A percentile compares a stretch with the other conserved stretches of the same genome.
phyloP scores from a whole-genome alignment of 2,113 vertebrate species.

The Enhydra lutris region DNA sequence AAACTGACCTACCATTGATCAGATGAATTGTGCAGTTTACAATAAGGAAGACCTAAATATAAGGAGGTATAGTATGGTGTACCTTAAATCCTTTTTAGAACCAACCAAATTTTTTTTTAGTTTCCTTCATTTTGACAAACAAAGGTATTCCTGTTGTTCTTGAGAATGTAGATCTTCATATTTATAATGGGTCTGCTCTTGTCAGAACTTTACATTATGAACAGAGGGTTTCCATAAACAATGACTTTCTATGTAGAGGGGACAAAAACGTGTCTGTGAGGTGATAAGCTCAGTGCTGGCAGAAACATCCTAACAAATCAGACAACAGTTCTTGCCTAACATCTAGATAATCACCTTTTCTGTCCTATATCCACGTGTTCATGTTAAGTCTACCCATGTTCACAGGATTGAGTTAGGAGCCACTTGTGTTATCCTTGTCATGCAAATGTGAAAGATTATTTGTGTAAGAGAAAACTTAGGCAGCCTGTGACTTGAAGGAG shows the following conservation, averaged over 20 bases:
- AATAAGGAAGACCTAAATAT: neutral
- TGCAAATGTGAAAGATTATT: neutral
- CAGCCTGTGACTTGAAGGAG: neutral
- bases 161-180: neutral
- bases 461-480: neutral
- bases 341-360: neutral
- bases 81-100: neutral
- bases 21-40: neutral
- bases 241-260: neutral
- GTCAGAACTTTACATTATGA: neutral
- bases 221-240: neutral
- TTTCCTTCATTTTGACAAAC: neutral
- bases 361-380: neutral
- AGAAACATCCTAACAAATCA: neutral
- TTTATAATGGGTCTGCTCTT: neutral
- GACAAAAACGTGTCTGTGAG: neutral
- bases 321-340: neutral
- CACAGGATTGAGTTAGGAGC: neutral
- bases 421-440: neutral
- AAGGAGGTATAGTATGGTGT: neutral
- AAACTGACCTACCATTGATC: neutral
- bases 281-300: no score
- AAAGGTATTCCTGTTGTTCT: neutral
- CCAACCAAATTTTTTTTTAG: neutral
- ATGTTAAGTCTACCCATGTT: neutral